phyloP scores from a whole-genome alignment of 2,113 vertebrate species.

The Sorex araneus region DNA sequence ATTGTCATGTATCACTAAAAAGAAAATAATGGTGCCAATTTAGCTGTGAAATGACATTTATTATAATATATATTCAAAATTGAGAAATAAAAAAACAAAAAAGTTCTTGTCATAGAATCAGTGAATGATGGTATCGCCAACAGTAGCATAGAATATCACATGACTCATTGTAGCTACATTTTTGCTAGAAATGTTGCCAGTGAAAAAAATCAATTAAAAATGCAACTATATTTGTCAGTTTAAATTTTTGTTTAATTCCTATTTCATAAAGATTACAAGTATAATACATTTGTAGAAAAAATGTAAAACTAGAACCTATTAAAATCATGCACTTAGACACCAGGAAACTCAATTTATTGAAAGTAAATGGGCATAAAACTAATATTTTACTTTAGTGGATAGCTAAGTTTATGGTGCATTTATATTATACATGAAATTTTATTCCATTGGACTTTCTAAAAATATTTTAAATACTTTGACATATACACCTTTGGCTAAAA shows the following conservation, averaged over 20 bases:
- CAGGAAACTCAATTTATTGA: slow-evolving; percentile 14
- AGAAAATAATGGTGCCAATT: slow-evolving; percentile 16
- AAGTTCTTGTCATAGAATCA: background rate
- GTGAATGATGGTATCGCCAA: background rate
- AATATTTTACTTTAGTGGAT: slow-evolving; percentile 67
- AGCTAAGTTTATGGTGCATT: slow-evolving; percentile 55
- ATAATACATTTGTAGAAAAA: slow-evolving; percentile 43
- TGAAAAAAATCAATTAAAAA: slow-evolving; percentile 3
- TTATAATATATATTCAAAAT: background rate
- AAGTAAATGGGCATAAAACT: background rate
- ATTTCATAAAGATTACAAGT: slow-evolving; percentile 20
- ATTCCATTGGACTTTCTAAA: slow-evolving; percentile 45
- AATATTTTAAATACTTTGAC: slow-evolving; percentile 55
- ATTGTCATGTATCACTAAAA: background rate
- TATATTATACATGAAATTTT: slow-evolving; percentile 56
- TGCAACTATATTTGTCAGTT: background rate
- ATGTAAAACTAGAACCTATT: slow-evolving; percentile 7
- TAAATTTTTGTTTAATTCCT: slow-evolving; percentile 34
- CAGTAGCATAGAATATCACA: background rate
- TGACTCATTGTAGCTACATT: background rate
- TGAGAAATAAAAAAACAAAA: background rate
- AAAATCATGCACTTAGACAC: background rate
- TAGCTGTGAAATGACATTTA: background rate
- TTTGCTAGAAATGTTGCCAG: background rate
- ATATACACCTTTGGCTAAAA: background rate